Conservation (phyloP, 2,797 vertebrate species). For the Propithecus deckenii region DNA sequence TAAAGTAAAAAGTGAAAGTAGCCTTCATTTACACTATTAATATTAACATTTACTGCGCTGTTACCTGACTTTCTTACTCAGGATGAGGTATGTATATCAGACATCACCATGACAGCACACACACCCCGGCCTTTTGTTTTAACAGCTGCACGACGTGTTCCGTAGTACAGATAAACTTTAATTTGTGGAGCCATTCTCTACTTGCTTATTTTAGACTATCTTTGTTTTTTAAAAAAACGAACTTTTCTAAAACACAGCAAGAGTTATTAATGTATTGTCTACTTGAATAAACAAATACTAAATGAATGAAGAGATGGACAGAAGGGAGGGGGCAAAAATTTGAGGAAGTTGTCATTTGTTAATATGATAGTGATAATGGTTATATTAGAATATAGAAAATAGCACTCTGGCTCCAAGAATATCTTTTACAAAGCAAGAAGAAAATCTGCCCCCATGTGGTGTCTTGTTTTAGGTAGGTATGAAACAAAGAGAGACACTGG, state of each 20-base stretch:
- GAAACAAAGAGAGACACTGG: neutral
- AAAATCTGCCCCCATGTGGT: neutral
- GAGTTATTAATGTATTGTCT: neutral
- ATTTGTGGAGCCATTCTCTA: neutral
- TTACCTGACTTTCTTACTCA: neutral
- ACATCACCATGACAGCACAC: neutral
- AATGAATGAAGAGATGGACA: neutral
- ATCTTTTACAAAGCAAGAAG: neutral
- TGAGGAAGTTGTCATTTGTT: neutral
- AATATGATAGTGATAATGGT: neutral
- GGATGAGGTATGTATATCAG: accelerated
- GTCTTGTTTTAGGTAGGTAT: neutral
- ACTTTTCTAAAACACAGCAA: neutral
- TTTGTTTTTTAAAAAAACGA: neutral
- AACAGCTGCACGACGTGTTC: accelerated
- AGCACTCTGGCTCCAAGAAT: neutral
- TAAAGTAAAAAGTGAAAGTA: neutral
- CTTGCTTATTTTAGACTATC: neutral
- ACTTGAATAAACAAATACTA: neutral
- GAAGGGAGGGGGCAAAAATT: neutral
- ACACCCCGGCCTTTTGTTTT: neutral
- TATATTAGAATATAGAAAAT: neutral
- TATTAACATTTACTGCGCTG: neutral
- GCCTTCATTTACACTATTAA: neutral
- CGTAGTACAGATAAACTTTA: neutral